Percentiles rank a stretch among this genome's conserved stretches.
phyloP scores from a whole-genome alignment of 2,888 invertebrate genomes.

The Lymantria monacha region DNA sequence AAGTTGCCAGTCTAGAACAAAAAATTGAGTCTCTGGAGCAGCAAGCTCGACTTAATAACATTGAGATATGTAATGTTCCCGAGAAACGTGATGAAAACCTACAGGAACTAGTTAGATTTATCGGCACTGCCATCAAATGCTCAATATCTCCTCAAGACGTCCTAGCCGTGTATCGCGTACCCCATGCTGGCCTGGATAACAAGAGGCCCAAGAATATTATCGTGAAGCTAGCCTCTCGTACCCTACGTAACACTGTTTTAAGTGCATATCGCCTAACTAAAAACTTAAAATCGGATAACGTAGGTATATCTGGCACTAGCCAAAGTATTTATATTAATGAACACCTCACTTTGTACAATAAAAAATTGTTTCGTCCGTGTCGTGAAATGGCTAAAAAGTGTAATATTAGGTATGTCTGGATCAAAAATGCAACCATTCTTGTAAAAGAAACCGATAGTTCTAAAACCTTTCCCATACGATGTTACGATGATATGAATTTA shows the following conservation, averaged over 20 bases:
- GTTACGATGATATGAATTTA: no score
- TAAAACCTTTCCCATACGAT: no score
- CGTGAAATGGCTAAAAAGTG: background rate
- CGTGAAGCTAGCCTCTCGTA: background rate
- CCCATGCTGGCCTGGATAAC: background rate
- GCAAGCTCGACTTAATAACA: background rate
- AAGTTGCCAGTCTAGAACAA: no score
- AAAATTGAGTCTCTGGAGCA: no score
- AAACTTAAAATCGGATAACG: background rate
- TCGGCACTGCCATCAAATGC: background rate
- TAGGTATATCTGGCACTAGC: background rate
- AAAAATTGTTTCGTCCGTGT: background rate
- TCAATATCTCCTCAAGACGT: background rate
- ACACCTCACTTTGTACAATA: background rate
- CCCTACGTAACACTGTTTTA: no score
- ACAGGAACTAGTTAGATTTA: no score
- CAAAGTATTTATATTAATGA: no score
- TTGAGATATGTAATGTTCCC: background rate
- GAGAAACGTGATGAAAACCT: background rate
- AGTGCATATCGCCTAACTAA: background rate
- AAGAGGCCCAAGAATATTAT: background rate
- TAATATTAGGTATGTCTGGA: background rate
- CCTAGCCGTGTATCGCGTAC: background rate
- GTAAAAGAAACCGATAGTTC: no score
- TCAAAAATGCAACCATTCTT: no score